Conservation (phyloP, 2,797 vertebrate species). For the Platalea minor region DNA sequence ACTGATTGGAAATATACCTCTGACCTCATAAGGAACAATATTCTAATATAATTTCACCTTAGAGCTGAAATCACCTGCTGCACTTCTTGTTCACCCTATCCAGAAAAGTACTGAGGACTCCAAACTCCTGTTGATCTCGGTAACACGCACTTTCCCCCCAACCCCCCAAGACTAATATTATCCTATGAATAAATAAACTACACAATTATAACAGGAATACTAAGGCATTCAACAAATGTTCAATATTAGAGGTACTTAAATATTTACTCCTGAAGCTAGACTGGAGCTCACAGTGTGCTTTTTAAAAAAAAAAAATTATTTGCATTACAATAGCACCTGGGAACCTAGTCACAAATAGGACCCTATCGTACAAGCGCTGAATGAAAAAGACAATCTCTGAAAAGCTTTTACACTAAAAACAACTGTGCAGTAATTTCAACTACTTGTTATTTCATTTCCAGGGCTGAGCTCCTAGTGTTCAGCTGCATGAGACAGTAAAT, state of each 20-base stretch:
- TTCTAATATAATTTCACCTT: not conserved
- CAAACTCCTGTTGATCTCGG: not conserved
- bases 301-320: not conserved
- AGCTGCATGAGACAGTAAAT: slow-evolving; percentile 6
- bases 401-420: not conserved
- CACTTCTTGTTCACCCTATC: not conserved
- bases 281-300: not conserved
- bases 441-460: not conserved
- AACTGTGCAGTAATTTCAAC: not conserved
- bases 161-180: not conserved
- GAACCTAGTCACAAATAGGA: slow-evolving; percentile 12
- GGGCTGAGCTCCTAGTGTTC: not conserved
- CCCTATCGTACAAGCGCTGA: not conserved
- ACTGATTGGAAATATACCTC: not conserved
- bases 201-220: not conserved
- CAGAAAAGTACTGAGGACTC: not conserved
- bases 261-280: slow-evolving; percentile 36
- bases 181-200: not conserved
- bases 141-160: accelerated
- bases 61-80: not conserved
- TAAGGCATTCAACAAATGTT: not conserved
- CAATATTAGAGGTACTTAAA: slow-evolving; percentile 30
- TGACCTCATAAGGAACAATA: not conserved
- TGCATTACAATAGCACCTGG: slow-evolving; percentile 22
- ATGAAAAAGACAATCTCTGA: not conserved